These are phyloP conservation scores for Philotrypesis tridentata DNA, from an alignment of 1,140 invertebrate species.

Conservation along the genomic window DNA sequence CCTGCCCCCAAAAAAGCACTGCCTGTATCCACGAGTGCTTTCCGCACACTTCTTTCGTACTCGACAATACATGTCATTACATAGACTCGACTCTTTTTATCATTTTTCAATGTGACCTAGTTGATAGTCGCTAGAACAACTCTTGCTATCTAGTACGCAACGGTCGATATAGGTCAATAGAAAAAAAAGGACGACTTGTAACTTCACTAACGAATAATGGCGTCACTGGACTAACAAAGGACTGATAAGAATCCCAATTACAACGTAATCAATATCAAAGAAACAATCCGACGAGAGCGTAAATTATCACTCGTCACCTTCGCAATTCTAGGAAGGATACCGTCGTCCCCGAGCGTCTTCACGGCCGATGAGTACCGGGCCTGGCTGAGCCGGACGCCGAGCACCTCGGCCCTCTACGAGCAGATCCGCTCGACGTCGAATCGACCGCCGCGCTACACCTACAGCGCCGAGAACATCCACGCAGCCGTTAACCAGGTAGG, in stretches of 20 bases:
- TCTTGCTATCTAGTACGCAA: neutral
- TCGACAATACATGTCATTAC: neutral
- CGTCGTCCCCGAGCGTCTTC: slow-evolving; percentile 85
- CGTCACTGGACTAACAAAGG: neutral
- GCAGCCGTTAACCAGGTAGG: slow-evolving; percentile 83
- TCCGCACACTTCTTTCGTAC: neutral
- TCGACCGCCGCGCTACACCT: slow-evolving; percentile 85
- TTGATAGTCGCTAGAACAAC: neutral
- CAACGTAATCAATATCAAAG: neutral
- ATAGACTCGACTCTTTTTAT: neutral
- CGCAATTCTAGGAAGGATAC: slow-evolving; percentile 73
- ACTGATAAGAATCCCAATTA: neutral
- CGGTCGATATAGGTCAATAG: neutral
- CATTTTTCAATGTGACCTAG: slow-evolving; percentile 8
- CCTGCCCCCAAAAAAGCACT: too few relatives aligned
- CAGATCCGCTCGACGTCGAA: slow-evolving; percentile 85
- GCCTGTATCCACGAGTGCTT: too few relatives aligned
- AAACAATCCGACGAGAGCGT: too few relatives aligned
- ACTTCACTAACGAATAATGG: neutral
- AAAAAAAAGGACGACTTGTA: neutral
- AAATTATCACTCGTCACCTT: neutral
- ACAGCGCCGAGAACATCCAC: slow-evolving; percentile 92
- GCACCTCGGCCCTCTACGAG: slow-evolving; percentile 93
- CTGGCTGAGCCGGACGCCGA: slow-evolving; percentile 89
- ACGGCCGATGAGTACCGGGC: slow-evolving; percentile 92